Evolutionary conservation across 2,113 vertebrate species (phyloP), one percentile per base, ranked within the genome.

Genomic region (Haliaeetus leucogaster): DNA sequence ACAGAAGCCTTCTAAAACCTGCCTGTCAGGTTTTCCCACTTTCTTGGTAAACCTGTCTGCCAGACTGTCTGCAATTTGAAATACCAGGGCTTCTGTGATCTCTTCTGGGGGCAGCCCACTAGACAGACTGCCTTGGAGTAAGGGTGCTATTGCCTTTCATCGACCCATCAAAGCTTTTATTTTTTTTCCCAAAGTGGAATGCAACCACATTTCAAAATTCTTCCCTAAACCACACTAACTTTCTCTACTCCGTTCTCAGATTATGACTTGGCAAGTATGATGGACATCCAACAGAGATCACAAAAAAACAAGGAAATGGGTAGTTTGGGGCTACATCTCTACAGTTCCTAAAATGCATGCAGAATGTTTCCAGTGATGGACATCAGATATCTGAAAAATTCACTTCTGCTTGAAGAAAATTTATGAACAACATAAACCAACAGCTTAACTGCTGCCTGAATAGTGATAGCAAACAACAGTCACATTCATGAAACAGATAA

Each of bases 131-230:
- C 72, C 56, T 90, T 90, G 53, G 86, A 91, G 72, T 56, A 92
- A 92, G 80, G 43, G 38, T 89, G 43, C 32, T 66, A 52, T 86
- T 86, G 82, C 21, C 48, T 95, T 96, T 96, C 90, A 93, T 83
- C 13, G 0, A n/a, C 0, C 9, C 34, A 94, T 97, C 91, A 97
- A 96, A 93, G 80, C 52, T 72, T n/a, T 58, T 53, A 3, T 16
- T 62, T 59, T 86, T 86, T n/a, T 18, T 4, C 19, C 43, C 30
- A 25, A 67, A 53, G 30, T 76, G 48, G 48, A 80, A 94, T 65
- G 56, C 36, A 92, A 82, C 56, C 27, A 80, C 58, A 58, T 77
- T 80, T 93, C 56, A 88, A 80, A 93, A 86, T 70, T 63, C 62
- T 85, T 72, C 76, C 17, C 43, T 16, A 85, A 93, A 85, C 70